Evolutionary conservation across 1,140 invertebrate species (phyloP).

Genomic region (Nymphalis io): DNA sequence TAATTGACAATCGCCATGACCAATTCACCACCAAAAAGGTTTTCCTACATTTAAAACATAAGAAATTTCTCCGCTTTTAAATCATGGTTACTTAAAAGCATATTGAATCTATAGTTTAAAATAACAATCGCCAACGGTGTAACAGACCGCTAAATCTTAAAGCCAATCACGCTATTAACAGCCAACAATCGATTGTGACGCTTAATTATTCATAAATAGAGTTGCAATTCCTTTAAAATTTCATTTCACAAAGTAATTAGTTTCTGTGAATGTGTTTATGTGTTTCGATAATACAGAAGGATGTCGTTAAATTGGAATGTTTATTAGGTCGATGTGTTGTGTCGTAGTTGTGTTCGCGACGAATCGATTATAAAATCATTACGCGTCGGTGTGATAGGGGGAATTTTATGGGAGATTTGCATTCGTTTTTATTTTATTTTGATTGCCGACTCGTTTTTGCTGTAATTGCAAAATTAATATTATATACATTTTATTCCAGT

Average conservation of each 20-base stretch:
- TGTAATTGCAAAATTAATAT: too few relatives aligned
- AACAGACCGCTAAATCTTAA: not conserved
- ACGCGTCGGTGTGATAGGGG: slow-evolving; percentile 15
- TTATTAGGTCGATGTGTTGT: slow-evolving; percentile 29
- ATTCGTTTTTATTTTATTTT: not conserved
- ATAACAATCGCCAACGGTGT: not conserved
- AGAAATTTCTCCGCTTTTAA: too few relatives aligned
- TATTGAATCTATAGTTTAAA: too few relatives aligned
- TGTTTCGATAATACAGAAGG: slow-evolving; percentile 41
- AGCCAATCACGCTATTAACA: not conserved
- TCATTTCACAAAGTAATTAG: slow-evolving; percentile 35
- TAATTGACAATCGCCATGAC: too few relatives aligned
- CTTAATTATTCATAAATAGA: not conserved
- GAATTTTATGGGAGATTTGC: not conserved
- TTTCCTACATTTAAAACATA: too few relatives aligned
- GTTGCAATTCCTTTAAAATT: not conserved
- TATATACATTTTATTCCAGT: too few relatives aligned
- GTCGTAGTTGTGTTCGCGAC: slow-evolving; percentile 25
- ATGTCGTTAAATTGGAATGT: slow-evolving; percentile 38
- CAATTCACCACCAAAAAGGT: too few relatives aligned
- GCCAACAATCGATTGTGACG: not conserved
- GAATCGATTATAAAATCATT: slow-evolving; percentile 47
- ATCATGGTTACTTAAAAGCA: too few relatives aligned
- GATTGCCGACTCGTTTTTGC: too few relatives aligned
- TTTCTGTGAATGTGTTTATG: slow-evolving; percentile 32